Conservation (phyloP, 92 coral and sea anemone species). For the Epizoanthus fatuus region DNA sequence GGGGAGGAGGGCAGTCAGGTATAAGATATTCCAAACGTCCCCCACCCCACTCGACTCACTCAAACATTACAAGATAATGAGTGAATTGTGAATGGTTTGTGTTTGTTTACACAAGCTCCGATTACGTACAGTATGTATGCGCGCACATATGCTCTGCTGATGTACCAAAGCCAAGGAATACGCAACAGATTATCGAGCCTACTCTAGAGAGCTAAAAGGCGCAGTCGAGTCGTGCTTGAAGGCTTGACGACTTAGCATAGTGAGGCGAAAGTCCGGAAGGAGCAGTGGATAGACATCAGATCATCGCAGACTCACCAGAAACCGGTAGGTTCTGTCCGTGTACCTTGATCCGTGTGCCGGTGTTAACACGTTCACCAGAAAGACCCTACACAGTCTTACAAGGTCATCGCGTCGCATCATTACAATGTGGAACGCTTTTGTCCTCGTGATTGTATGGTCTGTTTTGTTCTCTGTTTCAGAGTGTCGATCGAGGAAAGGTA, state of each 20-base stretch:
- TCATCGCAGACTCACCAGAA: background rate
- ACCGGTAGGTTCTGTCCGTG: too few relatives aligned
- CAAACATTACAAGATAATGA: background rate
- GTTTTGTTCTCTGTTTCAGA: constrained; percentile 15
- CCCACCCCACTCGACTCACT: constrained; percentile 11
- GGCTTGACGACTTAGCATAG: background rate
- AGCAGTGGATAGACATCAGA: too few relatives aligned
- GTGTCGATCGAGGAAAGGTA: constrained; percentile 19
- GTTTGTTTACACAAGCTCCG: constrained; percentile 44
- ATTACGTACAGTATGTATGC: constrained; percentile 20
- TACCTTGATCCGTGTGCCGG: too few relatives aligned
- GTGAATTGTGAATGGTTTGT: constrained; percentile 14
- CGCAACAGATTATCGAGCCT: background rate
- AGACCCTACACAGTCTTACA: too few relatives aligned
- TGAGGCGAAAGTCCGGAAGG: too few relatives aligned
- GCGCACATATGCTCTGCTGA: background rate
- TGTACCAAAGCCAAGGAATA: background rate
- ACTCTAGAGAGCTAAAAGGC: background rate
- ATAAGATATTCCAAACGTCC: background rate
- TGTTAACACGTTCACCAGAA: background rate
- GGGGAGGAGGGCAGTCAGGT: too few relatives aligned
- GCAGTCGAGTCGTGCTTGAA: background rate
- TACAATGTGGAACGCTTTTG: background rate
- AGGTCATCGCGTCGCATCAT: too few relatives aligned
- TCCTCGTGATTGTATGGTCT: background rate